phyloP scores from a whole-genome alignment of 2,888 invertebrate genomes.

The Lasiommata megera region DNA sequence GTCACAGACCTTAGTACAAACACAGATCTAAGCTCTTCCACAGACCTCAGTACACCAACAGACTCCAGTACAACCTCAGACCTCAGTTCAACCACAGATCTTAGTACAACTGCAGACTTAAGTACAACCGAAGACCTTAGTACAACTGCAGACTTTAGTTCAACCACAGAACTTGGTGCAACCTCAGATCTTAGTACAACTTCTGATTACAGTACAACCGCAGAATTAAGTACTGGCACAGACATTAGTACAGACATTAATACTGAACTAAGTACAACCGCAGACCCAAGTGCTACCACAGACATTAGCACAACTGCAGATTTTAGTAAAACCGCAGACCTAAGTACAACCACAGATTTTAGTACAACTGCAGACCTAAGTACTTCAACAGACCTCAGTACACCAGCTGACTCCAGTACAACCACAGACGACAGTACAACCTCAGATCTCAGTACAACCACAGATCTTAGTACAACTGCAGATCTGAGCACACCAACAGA shows the following conservation, averaged over 20 bases:
- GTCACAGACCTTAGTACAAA: no score
- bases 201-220: no score
- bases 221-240: constrained; percentile 1
- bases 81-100: no score
- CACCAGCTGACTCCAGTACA: neutral
- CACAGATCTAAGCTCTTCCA: no score
- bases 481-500: neutral
- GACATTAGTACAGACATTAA: constrained; percentile 9
- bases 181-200: no score
- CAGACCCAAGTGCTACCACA: neutral
- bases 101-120: neutral
- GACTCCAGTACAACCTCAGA: no score
- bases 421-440: constrained; percentile 1
- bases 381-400: neutral
- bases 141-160: neutral
- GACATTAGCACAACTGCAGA: neutral
- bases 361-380: neutral
- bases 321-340: neutral
- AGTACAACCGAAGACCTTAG: neutral
- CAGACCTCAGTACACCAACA: no score
- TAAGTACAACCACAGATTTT: neutral
- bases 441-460: neutral
- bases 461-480: neutral
- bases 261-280: neutral
- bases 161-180: neutral